phyloP scores from a whole-genome alignment of 2,113 vertebrate genomes.

The Xiphias gladius region DNA sequence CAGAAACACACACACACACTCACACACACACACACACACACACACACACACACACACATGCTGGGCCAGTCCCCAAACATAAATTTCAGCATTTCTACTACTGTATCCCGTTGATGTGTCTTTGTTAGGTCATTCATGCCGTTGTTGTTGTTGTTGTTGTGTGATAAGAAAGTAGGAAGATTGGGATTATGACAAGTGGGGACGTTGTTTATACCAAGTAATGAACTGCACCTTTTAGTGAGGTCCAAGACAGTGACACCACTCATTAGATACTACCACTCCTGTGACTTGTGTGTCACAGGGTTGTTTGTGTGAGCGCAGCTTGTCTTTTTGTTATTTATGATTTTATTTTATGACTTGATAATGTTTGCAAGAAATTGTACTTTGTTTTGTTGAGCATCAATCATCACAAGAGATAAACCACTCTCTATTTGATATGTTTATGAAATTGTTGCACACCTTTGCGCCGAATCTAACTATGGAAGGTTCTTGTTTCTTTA shows the following conservation, averaged over 20 bases:
- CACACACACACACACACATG: constrained; percentile 19
- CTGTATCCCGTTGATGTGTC: constrained; percentile 28
- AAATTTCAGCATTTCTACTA: constrained; percentile 43
- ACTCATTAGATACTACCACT: constrained; percentile 38
- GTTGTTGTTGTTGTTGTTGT: constrained; percentile 36
- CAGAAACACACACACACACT: neutral
- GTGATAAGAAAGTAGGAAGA: constrained; percentile 19
- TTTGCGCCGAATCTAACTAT: constrained; percentile 71
- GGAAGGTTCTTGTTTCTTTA: constrained; percentile 53
- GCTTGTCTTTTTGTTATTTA: constrained; percentile 65
- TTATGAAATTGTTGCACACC: constrained; percentile 61
- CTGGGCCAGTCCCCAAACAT: constrained; percentile 31
- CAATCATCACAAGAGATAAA: constrained; percentile 38
- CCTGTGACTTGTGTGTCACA: constrained; percentile 31
- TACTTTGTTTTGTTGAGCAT: constrained; percentile 32
- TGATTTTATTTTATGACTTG: constrained; percentile 56
- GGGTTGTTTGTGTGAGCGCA: constrained; percentile 36
- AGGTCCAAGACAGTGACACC: constrained; percentile 43
- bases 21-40: neutral
- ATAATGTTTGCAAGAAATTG: constrained; percentile 40
- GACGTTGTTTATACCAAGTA: constrained; percentile 39
- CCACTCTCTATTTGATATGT: constrained; percentile 49
- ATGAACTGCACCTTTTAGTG: constrained; percentile 48
- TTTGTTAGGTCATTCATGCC: constrained; percentile 37
- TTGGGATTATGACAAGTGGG: neutral